Evolutionary conservation across 64 coral and sea anemone species (phyloP).

Genomic region (Porites lutea): DNA sequence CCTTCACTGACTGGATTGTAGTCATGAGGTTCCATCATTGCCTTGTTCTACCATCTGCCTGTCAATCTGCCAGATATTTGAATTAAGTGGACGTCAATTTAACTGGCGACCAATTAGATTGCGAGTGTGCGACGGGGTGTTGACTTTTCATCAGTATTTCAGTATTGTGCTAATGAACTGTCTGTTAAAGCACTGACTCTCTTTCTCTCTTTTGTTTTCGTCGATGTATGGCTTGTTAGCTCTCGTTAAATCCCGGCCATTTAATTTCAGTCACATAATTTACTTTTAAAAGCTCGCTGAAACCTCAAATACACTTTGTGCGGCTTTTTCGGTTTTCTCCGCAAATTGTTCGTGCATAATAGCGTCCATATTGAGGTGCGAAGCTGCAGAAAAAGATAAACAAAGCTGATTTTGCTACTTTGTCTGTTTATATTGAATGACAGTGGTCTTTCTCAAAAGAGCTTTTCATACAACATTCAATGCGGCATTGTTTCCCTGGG

Average conservation of each 20-base stretch:
- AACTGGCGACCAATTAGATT: background rate
- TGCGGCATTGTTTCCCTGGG: no score
- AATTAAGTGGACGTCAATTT: slow-evolving; percentile 8
- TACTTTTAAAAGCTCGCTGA: background rate
- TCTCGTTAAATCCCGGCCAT: background rate
- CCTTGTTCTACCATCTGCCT: slow-evolving; percentile 5
- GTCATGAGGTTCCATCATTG: background rate
- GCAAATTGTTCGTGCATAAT: background rate
- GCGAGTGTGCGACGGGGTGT: background rate
- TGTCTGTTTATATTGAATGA: slow-evolving; percentile 6
- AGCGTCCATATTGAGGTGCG: background rate
- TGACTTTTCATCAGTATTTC: background rate
- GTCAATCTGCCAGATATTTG: slow-evolving; percentile 40
- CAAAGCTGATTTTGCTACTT: slow-evolving; percentile 7
- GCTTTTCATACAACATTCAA: background rate
- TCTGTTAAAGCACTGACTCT: background rate
- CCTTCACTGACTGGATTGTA: background rate
- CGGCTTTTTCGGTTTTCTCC: background rate
- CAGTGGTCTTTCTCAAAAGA: background rate
- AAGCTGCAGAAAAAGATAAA: slow-evolving; percentile 14
- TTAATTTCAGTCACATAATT: background rate
- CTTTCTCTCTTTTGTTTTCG: background rate
- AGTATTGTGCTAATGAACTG: slow-evolving; percentile 44
- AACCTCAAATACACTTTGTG: background rate
- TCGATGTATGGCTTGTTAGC: background rate